A percentile compares a stretch with the other conserved stretches of the same genome.
Evolutionary conservation across 1,140 invertebrate genomes (phyloP).

Genomic region (Grapholita molesta): DNA sequence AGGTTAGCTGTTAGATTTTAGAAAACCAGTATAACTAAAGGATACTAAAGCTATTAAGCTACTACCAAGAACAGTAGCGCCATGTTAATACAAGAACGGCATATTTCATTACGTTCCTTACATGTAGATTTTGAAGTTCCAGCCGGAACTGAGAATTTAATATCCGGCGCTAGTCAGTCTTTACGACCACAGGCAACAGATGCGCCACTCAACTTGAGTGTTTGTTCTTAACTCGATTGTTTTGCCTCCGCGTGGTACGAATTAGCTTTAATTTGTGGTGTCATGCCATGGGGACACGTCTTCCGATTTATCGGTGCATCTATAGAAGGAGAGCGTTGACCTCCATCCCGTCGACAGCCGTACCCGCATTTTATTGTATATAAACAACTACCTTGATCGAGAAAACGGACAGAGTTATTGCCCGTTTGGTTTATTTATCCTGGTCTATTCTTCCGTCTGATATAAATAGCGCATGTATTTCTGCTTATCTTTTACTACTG

Average conservation of each 20-base stretch:
- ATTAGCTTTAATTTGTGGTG: conserved; percentile 9
- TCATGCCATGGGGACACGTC: neutral
- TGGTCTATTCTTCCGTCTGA: conserved; percentile 22
- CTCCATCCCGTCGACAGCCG: conserved; percentile 61
- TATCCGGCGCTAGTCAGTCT: conserved; percentile 4
- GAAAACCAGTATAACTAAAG: no score
- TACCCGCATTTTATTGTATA: conserved; percentile 67
- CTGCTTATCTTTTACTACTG: neutral
- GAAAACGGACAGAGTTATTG: conserved; percentile 30
- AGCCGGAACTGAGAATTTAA: conserved; percentile 14
- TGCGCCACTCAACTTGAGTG: conserved; percentile 3
- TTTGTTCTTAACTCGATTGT: conserved; percentile 14
- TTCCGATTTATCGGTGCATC: conserved; percentile 20
- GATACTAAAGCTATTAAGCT: no score
- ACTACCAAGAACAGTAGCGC: no score
- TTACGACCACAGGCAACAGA: neutral
- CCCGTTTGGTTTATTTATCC: conserved; percentile 36
- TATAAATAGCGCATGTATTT: conserved; percentile 17
- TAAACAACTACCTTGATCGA: conserved; percentile 28
- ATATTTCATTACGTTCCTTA: no score
- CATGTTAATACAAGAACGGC: no score
- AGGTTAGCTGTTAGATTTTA: no score
- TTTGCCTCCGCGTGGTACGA: neutral
- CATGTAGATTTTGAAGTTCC: neutral
- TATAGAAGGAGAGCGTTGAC: conserved; percentile 54